Conservation (phyloP, 2,113 vertebrate species). For the Calyptomena viridis region DNA sequence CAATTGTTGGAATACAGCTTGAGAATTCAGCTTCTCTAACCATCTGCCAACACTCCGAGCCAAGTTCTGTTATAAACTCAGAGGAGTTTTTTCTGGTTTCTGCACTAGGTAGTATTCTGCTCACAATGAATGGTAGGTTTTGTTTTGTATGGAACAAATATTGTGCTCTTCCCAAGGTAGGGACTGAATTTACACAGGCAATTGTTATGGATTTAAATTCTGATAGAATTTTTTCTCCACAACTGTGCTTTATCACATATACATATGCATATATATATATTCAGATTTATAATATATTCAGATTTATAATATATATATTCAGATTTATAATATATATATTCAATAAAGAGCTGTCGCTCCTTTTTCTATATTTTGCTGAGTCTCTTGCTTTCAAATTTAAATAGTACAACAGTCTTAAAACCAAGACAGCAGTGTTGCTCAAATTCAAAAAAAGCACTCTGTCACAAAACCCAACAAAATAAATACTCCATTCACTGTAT, state of each 20-base stretch:
- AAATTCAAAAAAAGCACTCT: fast-evolving
- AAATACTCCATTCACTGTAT: background rate
- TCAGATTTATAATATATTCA: too few relatives aligned
- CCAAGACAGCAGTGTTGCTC: background rate
- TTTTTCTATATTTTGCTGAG: too few relatives aligned
- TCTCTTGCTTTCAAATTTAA: too few relatives aligned
- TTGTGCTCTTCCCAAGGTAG: background rate
- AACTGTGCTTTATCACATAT: too few relatives aligned
- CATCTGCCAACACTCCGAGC: background rate
- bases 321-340: too few relatives aligned
- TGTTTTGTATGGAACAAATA: background rate
- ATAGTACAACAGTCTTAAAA: too few relatives aligned
- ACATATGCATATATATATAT: too few relatives aligned
- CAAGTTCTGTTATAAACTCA: background rate
- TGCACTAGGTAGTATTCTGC: background rate
- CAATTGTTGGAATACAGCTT: background rate
- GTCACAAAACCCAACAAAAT: background rate
- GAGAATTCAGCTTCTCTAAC: background rate
- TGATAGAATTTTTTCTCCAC: too few relatives aligned
- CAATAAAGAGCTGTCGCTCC: too few relatives aligned
- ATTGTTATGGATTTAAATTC: too few relatives aligned
- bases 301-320: too few relatives aligned
- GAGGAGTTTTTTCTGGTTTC: background rate
- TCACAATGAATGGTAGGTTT: background rate
- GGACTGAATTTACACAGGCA: background rate